Evolutionary conservation across 2,113 vertebrate genomes (phyloP).

Genomic region (Neolamprologus variostigma): DNA sequence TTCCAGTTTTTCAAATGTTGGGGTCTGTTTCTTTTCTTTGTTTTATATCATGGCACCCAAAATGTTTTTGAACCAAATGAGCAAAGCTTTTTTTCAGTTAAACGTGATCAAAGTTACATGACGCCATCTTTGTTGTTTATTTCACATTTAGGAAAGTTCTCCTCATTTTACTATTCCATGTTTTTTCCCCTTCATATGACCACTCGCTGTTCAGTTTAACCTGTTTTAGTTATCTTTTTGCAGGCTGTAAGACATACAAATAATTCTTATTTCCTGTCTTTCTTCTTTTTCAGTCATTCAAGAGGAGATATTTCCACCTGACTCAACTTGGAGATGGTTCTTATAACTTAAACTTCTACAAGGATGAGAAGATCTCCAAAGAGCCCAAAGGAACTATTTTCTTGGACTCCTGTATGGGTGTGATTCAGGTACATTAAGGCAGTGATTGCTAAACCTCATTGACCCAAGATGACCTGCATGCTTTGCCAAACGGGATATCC

Average conservation of each 20-base stretch:
- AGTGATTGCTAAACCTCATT: neutral
- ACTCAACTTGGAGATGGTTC: constrained; percentile 95
- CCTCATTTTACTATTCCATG: neutral
- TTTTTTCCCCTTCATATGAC: neutral
- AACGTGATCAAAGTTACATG: neutral
- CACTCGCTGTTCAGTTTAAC: neutral
- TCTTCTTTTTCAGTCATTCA: constrained; percentile 84
- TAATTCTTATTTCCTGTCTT: neutral
- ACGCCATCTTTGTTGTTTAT: neutral
- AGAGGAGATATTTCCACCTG: constrained; percentile 96
- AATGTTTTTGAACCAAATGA: neutral
- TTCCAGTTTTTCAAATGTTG: neutral
- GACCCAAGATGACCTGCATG: neutral
- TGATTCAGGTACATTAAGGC: constrained; percentile 82
- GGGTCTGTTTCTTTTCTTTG: neutral
- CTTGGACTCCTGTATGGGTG: constrained; percentile 97
- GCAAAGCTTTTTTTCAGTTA: neutral
- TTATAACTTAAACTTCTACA: constrained; percentile 98
- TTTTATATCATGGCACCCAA: neutral
- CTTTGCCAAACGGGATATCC: constrained; percentile 25
- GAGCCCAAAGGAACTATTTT: constrained; percentile 99
- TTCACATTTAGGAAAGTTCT: neutral
- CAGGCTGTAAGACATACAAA: neutral
- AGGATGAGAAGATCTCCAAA: constrained; percentile 98
- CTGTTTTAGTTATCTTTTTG: neutral